Conservation (phyloP, 2,113 vertebrate genomes). For the Pterocles gutturalis region DNA sequence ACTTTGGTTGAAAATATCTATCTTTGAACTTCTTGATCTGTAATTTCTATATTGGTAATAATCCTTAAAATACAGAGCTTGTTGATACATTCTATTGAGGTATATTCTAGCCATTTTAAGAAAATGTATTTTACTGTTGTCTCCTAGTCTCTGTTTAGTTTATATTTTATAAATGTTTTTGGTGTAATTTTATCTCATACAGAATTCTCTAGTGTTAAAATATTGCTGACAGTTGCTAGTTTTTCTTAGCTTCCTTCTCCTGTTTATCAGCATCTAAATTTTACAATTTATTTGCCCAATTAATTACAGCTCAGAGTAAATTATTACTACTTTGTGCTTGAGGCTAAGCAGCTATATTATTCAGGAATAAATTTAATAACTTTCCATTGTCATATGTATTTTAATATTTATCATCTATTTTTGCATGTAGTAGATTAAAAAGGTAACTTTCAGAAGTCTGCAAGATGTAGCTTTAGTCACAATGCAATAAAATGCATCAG, state of each 20-base stretch:
- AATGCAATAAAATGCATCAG: constrained; percentile 10
- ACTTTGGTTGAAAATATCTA: not conserved
- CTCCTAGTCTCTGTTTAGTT: not conserved
- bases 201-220: not conserved
- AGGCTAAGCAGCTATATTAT: not conserved
- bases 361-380: constrained; percentile 9
- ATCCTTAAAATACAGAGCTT: not conserved
- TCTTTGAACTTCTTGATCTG: not conserved
- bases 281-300: not conserved
- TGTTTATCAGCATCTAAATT: not conserved
- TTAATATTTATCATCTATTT: constrained; percentile 34
- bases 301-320: not conserved
- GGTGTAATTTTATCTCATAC: not conserved
- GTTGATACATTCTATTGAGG: not conserved
- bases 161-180: not conserved
- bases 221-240: not conserved
- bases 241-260: not conserved
- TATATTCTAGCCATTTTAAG: not conserved
- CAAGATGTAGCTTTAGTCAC: not conserved
- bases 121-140: not conserved
- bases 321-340: not conserved
- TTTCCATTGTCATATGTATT: not conserved
- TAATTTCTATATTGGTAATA: not conserved
- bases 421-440: not conserved
- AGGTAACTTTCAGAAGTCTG: not conserved